Conservation (phyloP, 2,888 invertebrate species). For the Nymphalis urticae region DNA sequence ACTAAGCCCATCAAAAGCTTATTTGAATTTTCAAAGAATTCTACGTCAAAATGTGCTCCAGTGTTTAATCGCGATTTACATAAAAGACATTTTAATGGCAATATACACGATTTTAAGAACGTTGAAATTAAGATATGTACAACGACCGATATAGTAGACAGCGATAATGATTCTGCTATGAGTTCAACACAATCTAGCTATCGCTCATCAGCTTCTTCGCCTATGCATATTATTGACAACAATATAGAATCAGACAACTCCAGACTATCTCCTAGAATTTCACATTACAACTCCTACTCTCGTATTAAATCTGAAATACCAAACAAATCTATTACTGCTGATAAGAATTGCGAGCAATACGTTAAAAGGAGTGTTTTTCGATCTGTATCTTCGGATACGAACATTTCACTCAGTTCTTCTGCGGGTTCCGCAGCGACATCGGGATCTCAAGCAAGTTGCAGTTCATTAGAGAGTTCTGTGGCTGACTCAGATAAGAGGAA, state of each 20-base stretch:
- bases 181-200: constrained; percentile 91
- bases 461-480: constrained; percentile 84
- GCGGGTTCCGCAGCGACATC: constrained; percentile 87
- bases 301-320: constrained; percentile 72
- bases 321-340: constrained; percentile 55
- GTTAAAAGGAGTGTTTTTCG: constrained; percentile 83
- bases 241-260: constrained; percentile 81
- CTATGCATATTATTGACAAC: constrained; percentile 84
- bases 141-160: constrained; percentile 83
- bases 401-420: constrained; percentile 85
- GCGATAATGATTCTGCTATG: constrained; percentile 94
- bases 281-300: constrained; percentile 67
- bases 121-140: constrained; percentile 75
- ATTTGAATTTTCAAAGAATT: constrained; percentile 47
- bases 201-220: constrained; percentile 88
- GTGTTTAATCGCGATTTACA: constrained; percentile 56
- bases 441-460: constrained; percentile 87
- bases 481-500: constrained; percentile 84
- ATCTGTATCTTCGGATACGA: constrained; percentile 87
- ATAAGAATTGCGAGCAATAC: constrained; percentile 68
- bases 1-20: constrained; percentile 50
- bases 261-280: constrained; percentile 73
- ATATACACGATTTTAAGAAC: constrained; percentile 64
- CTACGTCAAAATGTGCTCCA: constrained; percentile 48
- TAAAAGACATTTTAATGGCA: constrained; percentile 58